A percentile compares a stretch with the other conserved stretches of the same genome.
Conservation (phyloP, 2,888 invertebrate genomes). For the Cyclophora albipunctata region DNA sequence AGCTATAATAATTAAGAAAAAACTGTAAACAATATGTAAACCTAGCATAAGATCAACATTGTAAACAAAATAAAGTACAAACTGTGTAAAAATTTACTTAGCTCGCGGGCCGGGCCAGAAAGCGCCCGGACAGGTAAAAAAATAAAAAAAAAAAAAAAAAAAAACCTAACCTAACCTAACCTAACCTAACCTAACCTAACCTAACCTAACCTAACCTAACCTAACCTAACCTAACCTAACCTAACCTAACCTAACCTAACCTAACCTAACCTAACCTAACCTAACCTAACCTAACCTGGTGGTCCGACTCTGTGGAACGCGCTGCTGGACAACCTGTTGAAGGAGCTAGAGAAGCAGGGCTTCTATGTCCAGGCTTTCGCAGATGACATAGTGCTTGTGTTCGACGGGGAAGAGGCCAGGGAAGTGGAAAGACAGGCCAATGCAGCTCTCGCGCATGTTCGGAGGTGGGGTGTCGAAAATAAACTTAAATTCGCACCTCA, state of each 20-base stretch:
- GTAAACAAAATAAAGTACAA: no score
- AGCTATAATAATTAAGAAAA: no score
- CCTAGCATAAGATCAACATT: no score
- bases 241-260: no score
- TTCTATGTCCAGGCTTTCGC: slow-evolving; percentile 3
- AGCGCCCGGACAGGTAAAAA: no score
- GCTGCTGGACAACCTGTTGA: slow-evolving; percentile 3
- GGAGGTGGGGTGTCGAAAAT: neutral
- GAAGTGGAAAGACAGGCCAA: neutral
- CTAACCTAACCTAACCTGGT: neutral
- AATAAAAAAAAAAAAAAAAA: no score
- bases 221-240: neutral
- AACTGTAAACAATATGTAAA: no score
- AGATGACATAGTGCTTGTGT: slow-evolving; percentile 1
- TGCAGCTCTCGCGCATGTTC: neutral
- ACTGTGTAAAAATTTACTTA: no score
- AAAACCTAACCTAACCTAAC: no score
- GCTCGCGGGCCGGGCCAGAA: no score
- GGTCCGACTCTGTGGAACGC: slow-evolving; percentile 9
- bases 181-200: no score
- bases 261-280: no score
- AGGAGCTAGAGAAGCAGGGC: neutral
- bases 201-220: neutral
- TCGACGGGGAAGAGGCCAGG: neutral
- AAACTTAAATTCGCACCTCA: neutral